These are phyloP conservation scores for Atta cephalotes DNA, from an alignment of 1,140 invertebrate species.

Conservation along the genomic window DNA sequence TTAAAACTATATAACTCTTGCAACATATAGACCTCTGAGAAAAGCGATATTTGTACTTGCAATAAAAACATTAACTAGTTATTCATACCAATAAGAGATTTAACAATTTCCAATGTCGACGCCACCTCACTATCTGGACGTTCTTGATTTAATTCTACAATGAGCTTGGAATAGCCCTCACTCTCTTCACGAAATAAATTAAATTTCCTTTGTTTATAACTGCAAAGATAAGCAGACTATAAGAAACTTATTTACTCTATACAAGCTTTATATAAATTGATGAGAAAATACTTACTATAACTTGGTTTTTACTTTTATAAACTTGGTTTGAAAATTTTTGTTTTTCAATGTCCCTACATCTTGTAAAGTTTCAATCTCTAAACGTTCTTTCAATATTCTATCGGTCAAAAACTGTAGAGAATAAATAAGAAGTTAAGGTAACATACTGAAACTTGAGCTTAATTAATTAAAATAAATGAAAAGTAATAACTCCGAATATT, in stretches of 20 bases:
- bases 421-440: constrained; percentile 68
- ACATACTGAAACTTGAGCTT: neutral
- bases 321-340: constrained; percentile 97
- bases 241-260: neutral
- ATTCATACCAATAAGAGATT: constrained; percentile 95
- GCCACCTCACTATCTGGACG: constrained; percentile 88
- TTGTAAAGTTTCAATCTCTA: constrained; percentile 97
- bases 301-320: constrained; percentile 99
- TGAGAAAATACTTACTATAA: constrained; percentile 93
- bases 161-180: constrained; percentile 99
- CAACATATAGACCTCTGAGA: neutral
- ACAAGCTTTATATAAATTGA: neutral
- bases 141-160: constrained; percentile 98
- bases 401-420: constrained; percentile 91
- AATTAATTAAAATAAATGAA: neutral
- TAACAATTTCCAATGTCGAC: constrained; percentile 93
- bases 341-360: constrained; percentile 97
- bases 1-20: neutral
- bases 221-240: constrained; percentile 85
- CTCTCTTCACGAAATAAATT: constrained; percentile 99
- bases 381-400: constrained; percentile 94
- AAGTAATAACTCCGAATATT: neutral
- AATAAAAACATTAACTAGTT: constrained; percentile 7
- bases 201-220: constrained; percentile 99
- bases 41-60: neutral